phyloP scores from a whole-genome alignment of 2,888 invertebrate species.

The Tupiocoris notatus region DNA sequence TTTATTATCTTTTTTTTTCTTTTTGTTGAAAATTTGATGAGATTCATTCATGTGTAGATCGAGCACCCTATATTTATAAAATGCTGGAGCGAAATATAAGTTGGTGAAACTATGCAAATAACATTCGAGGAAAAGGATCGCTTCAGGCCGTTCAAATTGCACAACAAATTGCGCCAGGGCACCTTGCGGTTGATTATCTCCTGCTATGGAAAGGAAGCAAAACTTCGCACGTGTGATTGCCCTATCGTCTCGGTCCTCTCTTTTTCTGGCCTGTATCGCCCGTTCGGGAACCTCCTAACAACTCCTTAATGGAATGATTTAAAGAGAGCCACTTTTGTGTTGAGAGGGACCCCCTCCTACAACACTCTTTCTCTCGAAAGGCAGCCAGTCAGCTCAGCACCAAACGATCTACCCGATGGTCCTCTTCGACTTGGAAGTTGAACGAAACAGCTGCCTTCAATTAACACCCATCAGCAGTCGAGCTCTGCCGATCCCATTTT shows the following conservation, averaged over 20 bases:
- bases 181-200: too few species aligned
- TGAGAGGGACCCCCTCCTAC: background rate
- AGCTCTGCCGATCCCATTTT: constrained; percentile 3
- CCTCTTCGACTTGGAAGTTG: background rate
- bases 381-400: background rate
- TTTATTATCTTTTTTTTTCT: too few species aligned
- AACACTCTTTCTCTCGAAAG: background rate
- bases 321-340: background rate
- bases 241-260: background rate
- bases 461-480: constrained; percentile 7
- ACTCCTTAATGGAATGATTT: background rate
- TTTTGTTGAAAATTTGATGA: too few species aligned
- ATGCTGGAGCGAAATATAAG: too few species aligned
- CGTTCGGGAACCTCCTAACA: background rate
- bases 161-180: too few species aligned
- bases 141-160: too few species aligned
- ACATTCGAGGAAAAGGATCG: too few species aligned
- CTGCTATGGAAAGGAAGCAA: too few species aligned
- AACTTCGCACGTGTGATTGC: background rate
- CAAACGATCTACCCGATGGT: background rate
- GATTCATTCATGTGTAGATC: too few species aligned
- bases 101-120: too few species aligned
- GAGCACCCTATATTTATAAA: too few species aligned
- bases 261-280: background rate
- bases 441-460: constrained; percentile 20